Evolutionary conservation across 2,797 vertebrate species (phyloP).

Genomic region (Esox masquinongy): DNA sequence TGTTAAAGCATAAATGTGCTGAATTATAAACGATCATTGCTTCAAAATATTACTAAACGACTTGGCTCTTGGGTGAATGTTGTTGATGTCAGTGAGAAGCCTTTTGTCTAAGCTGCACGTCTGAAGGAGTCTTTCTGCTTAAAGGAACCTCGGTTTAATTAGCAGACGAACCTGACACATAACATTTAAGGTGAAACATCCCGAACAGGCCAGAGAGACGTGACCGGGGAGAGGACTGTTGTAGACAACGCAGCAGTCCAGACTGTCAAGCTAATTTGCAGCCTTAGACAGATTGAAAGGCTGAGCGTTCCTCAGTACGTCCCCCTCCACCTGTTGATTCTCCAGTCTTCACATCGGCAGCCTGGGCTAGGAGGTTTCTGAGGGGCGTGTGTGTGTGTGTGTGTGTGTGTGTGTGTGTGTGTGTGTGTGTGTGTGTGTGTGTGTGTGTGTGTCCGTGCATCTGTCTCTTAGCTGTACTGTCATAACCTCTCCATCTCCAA

Average conservation of each 20-base stretch:
- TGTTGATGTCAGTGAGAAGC: too few relatives aligned
- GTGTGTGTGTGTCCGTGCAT: too few relatives aligned
- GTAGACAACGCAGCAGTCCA: conserved; percentile 17
- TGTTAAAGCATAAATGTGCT: too few relatives aligned
- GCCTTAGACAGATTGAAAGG: conserved; percentile 54
- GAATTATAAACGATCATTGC: too few relatives aligned
- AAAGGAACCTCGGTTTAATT: conserved; percentile 55
- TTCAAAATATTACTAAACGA: too few relatives aligned
- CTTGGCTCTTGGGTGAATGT: too few relatives aligned
- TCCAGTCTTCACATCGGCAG: conserved; percentile 27
- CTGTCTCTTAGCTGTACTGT: too few relatives aligned
- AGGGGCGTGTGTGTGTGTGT: too few relatives aligned
- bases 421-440: too few relatives aligned
- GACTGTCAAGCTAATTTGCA: conserved; percentile 62
- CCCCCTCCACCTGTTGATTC: conserved; percentile 59
- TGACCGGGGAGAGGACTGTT: conserved; percentile 46
- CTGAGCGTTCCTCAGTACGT: conserved; percentile 52
- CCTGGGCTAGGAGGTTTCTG: conserved; percentile 1
- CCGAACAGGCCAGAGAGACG: conserved; percentile 49
- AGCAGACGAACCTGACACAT: conserved; percentile 60
- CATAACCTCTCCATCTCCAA: too few relatives aligned
- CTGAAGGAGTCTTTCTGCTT: neutral
- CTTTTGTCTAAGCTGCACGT: too few relatives aligned
- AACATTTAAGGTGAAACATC: conserved; percentile 68
- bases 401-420: too few relatives aligned